phyloP scores from a whole-genome alignment of 2,888 invertebrate genomes.

The Yponomeuta cagnagella region DNA sequence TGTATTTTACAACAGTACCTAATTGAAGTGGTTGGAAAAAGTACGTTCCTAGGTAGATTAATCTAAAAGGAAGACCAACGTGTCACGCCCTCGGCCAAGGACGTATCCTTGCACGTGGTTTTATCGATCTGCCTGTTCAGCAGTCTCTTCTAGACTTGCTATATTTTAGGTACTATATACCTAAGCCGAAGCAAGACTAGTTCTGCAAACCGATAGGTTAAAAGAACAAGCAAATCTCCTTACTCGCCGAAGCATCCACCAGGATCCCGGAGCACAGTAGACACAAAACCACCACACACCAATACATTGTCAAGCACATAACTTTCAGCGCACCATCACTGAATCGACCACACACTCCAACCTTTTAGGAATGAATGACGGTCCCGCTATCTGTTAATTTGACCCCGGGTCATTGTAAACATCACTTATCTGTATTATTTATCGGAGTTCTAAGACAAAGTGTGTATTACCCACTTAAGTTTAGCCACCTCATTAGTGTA shows the following conservation, averaged over 20 bases:
- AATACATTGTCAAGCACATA: conserved; percentile 46
- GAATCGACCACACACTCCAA: conserved; percentile 30
- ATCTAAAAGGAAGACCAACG: too few relatives aligned
- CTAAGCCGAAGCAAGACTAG: too few relatives aligned
- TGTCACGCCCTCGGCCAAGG: too few relatives aligned
- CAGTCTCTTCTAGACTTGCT: too few relatives aligned
- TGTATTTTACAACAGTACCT: too few relatives aligned
- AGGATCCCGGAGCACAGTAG: conserved; percentile 44
- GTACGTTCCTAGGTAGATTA: too few relatives aligned
- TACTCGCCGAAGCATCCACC: conserved; percentile 54
- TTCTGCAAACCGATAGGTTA: background rate
- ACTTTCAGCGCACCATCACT: conserved; percentile 6
- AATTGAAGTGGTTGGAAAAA: too few relatives aligned
- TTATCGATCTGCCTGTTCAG: too few relatives aligned
- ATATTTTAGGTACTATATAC: too few relatives aligned
- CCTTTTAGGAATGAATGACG: background rate
- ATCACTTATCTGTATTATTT: background rate
- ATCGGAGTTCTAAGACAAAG: background rate
- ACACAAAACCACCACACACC: conserved; percentile 57
- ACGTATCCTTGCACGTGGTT: too few relatives aligned
- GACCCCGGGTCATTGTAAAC: conserved; percentile 1
- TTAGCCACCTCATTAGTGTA: background rate
- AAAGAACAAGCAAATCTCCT: conserved; percentile 29
- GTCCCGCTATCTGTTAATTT: background rate
- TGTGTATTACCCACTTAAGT: background rate